Conservation (phyloP, 2,797 vertebrate genomes). For the Erpetoichthys calabaricus region DNA sequence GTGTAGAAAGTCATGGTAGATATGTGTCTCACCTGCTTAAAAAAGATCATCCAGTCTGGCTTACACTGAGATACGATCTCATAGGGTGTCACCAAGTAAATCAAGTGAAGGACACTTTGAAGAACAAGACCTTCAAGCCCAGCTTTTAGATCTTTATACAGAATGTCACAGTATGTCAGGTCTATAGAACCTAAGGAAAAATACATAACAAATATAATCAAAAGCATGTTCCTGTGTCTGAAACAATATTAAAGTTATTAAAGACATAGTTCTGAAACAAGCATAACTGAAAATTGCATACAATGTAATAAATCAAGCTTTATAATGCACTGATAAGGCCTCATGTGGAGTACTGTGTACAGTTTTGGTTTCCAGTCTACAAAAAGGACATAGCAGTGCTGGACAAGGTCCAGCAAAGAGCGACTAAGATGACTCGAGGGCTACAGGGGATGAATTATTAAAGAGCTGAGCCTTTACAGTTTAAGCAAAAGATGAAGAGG, state of each 20-base stretch:
- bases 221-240: not conserved
- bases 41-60: slow-evolving; percentile 84
- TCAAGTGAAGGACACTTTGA: slow-evolving; percentile 72
- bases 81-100: slow-evolving; percentile 81
- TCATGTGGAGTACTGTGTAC: too few relatives aligned
- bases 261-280: not conserved
- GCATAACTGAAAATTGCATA: not conserved
- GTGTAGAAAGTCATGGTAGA: slow-evolving; percentile 4
- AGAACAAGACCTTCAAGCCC: slow-evolving; percentile 80
- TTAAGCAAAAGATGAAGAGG: too few relatives aligned
- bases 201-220: not conserved
- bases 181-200: slow-evolving; percentile 69
- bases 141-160: slow-evolving; percentile 71
- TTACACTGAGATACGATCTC: slow-evolving; percentile 59
- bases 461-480: too few relatives aligned
- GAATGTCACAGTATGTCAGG: slow-evolving; percentile 54
- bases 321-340: too few relatives aligned
- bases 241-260: slow-evolving; percentile 1
- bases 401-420: too few relatives aligned
- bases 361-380: too few relatives aligned
- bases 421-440: too few relatives aligned
- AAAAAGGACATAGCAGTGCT: too few relatives aligned
- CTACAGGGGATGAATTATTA: too few relatives aligned
- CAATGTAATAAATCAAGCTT: too few relatives aligned
- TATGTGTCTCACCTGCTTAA: slow-evolving; percentile 61